Conservation (phyloP, 2,113 vertebrate species). For the Clarias magur region DNA sequence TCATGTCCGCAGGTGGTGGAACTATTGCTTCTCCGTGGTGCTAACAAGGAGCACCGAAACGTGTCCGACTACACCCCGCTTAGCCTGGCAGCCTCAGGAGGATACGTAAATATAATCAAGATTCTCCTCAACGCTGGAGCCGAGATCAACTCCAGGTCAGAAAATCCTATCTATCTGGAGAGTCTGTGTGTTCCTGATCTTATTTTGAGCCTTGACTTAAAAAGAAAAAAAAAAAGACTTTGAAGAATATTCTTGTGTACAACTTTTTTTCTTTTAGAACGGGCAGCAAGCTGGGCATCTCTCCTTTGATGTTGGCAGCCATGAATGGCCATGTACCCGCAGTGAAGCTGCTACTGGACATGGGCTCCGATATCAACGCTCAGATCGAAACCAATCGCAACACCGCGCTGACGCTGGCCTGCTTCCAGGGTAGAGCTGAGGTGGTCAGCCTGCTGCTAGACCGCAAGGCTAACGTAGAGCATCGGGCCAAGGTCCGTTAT, state of each 20-base stretch:
- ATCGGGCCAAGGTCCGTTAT: slow-evolving; percentile 88
- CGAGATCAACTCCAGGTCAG: slow-evolving; percentile 98
- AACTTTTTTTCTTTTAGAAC: slow-evolving; percentile 77
- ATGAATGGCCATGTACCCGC: slow-evolving; percentile 98
- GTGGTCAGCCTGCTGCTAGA: slow-evolving; percentile 96
- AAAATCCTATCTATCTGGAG: too few species aligned
- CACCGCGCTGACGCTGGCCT: slow-evolving; percentile 94
- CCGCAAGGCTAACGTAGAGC: slow-evolving; percentile 97
- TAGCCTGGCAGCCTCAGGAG: slow-evolving; percentile 95
- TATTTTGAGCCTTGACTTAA: background rate
- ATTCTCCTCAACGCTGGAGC: slow-evolving; percentile 97
- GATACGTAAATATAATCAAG: slow-evolving; percentile 99
- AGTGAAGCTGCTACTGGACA: slow-evolving; percentile 94
- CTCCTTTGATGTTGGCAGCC: slow-evolving; percentile 96
- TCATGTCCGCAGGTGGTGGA: slow-evolving; percentile 85
- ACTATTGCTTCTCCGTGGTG: slow-evolving; percentile 91
- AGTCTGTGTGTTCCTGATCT: background rate
- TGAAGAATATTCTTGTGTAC: background rate
- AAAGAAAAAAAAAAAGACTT: too few species aligned
- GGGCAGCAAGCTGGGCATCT: slow-evolving; percentile 97
- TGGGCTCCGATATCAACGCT: slow-evolving; percentile 98
- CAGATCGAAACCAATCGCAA: slow-evolving; percentile 99
- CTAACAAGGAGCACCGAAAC: slow-evolving; percentile 98
- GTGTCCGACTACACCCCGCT: slow-evolving; percentile 98
- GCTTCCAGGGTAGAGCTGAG: slow-evolving; percentile 96